Evolutionary conservation across 2,797 vertebrate species (phyloP).

Genomic region (Poeciliopsis turneri): DNA sequence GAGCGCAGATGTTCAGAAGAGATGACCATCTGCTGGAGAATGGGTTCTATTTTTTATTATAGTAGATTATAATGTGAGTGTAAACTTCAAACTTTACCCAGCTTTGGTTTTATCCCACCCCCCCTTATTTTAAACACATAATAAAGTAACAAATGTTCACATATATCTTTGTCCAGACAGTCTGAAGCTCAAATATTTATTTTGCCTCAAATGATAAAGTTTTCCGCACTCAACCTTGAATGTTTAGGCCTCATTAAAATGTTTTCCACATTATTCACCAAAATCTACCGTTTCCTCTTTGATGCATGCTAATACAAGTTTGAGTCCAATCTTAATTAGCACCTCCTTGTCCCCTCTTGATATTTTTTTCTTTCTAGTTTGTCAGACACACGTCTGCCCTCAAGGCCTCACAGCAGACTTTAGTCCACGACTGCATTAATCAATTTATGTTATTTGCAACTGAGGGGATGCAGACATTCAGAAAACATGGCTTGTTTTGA

Average conservation of each 20-base stretch:
- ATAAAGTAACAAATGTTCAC: not conserved
- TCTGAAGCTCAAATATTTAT: not conserved
- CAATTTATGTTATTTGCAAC: not conserved
- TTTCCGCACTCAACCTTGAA: not conserved
- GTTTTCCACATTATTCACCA: not conserved
- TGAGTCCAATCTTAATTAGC: not conserved
- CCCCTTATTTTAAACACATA: not conserved
- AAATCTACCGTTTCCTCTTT: not conserved
- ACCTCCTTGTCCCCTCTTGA: not conserved
- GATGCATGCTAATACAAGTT: not conserved
- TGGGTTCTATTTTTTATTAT: constrained; percentile 6
- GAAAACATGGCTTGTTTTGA: constrained; percentile 1
- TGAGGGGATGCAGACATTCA: not conserved
- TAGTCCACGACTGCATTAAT: not conserved
- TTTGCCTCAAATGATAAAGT: not conserved
- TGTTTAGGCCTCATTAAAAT: not conserved
- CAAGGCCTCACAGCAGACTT: not conserved
- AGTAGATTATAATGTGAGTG: constrained; percentile 8
- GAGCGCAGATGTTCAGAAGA: constrained; percentile 24
- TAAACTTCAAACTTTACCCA: constrained; percentile 6
- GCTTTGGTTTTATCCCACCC: not conserved
- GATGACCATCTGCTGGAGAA: constrained; percentile 41
- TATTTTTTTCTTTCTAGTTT: not conserved
- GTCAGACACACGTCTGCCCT: not conserved
- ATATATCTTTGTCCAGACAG: not conserved